Evolutionary conservation across 2,888 invertebrate genomes (phyloP).

Genomic region (Oegoconia quadripuncta): DNA sequence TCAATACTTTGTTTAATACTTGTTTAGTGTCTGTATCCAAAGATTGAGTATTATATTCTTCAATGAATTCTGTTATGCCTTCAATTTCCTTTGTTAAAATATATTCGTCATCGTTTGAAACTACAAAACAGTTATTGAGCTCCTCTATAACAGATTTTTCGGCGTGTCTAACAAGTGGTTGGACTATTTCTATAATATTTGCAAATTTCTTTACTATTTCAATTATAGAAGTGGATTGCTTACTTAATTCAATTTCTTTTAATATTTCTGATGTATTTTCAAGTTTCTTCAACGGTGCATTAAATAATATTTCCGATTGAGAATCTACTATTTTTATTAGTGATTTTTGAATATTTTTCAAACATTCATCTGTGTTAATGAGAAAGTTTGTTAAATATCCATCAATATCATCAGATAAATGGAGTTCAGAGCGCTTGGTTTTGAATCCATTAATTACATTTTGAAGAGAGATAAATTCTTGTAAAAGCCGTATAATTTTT

Average conservation of each 20-base stretch:
- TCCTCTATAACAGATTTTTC: conserved; percentile 34
- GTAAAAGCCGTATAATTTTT: conserved; percentile 55
- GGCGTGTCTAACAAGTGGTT: conserved; percentile 31
- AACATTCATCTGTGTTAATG: conserved; percentile 39
- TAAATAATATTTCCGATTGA: conserved; percentile 44
- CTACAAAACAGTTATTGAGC: conserved; percentile 25
- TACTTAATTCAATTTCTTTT: conserved; percentile 19
- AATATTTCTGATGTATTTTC: conserved; percentile 26
- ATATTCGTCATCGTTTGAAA: conserved; percentile 23
- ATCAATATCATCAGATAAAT: conserved; percentile 39
- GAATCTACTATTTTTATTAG: conserved; percentile 45
- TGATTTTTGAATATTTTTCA: conserved; percentile 40
- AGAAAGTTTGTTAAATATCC: conserved; percentile 41
- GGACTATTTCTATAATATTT: conserved; percentile 27
- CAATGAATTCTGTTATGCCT: conserved; percentile 30
- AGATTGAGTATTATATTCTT: conserved; percentile 22
- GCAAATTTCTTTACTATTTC: conserved; percentile 29
- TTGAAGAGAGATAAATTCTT: conserved; percentile 50
- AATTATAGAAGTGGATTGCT: conserved; percentile 24
- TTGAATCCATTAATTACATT: conserved; percentile 45
- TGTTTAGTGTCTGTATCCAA: conserved; percentile 22
- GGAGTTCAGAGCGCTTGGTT: conserved; percentile 30
- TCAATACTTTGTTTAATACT: conserved; percentile 33
- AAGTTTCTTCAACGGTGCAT: conserved; percentile 39
- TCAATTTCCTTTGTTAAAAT: conserved; percentile 33